Percentiles rank a stretch among this genome's conserved stretches.
Conservation (phyloP, 2,888 invertebrate species). For the Rhyacophila evoluta region DNA sequence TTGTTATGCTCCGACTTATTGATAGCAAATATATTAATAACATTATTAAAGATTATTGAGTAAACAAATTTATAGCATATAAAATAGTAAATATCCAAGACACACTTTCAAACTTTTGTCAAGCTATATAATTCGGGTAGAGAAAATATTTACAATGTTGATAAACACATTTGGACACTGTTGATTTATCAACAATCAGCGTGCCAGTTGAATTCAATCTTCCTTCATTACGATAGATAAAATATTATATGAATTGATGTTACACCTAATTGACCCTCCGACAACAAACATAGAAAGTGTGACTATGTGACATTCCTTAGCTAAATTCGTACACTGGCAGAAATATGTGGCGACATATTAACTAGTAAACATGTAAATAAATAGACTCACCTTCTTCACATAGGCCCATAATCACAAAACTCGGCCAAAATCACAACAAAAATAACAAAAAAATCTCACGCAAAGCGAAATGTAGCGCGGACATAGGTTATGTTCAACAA, state of each 20-base stretch:
- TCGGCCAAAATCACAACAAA: constrained; percentile 32
- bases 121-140: not conserved
- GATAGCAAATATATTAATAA: no score
- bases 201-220: constrained; percentile 37
- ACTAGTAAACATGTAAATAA: not conserved
- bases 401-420: constrained; percentile 39
- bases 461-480: constrained; percentile 29
- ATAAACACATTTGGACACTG: not conserved
- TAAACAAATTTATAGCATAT: no score
- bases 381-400: constrained; percentile 45
- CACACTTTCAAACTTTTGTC: not conserved
- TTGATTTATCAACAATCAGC: constrained; percentile 3
- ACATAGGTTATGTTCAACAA: constrained; percentile 47
- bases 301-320: constrained; percentile 25
- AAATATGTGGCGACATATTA: not conserved
- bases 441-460: constrained; percentile 32
- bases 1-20: no score
- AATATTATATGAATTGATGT: constrained; percentile 42
- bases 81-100: no score
- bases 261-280: constrained; percentile 45
- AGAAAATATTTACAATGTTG: constrained; percentile 6
- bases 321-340: not conserved
- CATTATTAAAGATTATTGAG: no score
- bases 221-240: constrained; percentile 39
- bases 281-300: constrained; percentile 37